phyloP scores from a whole-genome alignment of 1,140 invertebrate genomes.

The Drosophila arizonae region DNA sequence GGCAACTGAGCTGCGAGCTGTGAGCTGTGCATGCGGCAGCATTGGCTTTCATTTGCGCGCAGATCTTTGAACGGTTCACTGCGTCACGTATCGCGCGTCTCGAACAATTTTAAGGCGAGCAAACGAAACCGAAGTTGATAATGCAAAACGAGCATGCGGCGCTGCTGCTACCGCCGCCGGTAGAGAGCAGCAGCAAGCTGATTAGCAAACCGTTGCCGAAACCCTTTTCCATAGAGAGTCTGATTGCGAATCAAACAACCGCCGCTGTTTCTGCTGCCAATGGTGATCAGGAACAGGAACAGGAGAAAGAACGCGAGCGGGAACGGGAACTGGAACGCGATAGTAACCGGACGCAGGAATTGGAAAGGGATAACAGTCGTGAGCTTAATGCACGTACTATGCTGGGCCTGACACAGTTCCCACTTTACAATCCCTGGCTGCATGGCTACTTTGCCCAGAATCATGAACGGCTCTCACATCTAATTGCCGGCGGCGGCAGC shows the following conservation, averaged over 20 bases:
- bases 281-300: slow-evolving; percentile 33
- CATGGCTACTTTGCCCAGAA: slow-evolving; percentile 81
- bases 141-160: slow-evolving; percentile 59
- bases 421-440: slow-evolving; percentile 81
- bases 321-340: slow-evolving; percentile 32
- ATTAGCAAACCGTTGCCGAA: slow-evolving; percentile 70
- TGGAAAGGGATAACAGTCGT: slow-evolving; percentile 35
- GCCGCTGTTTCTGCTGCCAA: slow-evolving; percentile 30
- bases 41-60: slow-evolving; percentile 62
- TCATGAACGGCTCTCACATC: slow-evolving; percentile 74
- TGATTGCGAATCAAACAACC: slow-evolving; percentile 74
- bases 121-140: slow-evolving; percentile 11
- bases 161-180: slow-evolving; percentile 37
- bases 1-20: background rate
- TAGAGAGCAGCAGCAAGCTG: slow-evolving; percentile 49
- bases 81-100: slow-evolving; percentile 44
- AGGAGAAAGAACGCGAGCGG: slow-evolving; percentile 29
- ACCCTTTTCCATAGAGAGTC: slow-evolving; percentile 81
- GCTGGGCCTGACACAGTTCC: slow-evolving; percentile 76
- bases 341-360: too few species aligned
- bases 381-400: slow-evolving; percentile 70
- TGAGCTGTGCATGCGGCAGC: slow-evolving; percentile 19
- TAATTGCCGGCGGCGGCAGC: slow-evolving; percentile 68
- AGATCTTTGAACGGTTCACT: slow-evolving; percentile 82
- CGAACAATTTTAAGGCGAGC: background rate